phyloP scores from a whole-genome alignment of 37 sponge, comb jelly and placozoan genomes.

The Ianthella basta region DNA sequence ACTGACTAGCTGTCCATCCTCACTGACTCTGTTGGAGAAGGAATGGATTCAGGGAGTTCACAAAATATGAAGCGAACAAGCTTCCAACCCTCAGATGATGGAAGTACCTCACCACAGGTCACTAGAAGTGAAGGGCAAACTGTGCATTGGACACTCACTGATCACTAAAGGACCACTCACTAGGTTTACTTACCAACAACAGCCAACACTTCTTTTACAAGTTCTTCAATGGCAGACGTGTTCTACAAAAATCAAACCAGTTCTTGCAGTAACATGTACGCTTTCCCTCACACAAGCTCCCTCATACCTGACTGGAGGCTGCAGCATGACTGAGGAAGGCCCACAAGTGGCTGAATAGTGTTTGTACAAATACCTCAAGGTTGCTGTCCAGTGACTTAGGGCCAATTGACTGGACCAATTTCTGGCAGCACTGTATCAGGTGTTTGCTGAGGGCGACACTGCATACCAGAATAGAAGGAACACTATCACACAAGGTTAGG shows the following conservation, averaged over 20 bases:
- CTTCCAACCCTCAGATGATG: neutral
- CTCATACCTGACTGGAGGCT: neutral
- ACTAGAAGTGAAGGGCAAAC: neutral
- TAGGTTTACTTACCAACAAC: neutral
- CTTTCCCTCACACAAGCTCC: no score
- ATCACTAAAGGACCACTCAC: no score
- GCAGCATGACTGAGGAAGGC: neutral
- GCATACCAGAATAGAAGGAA: no score
- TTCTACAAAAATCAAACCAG: neutral
- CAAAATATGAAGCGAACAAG: slow-evolving; percentile 8
- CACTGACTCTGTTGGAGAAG: slow-evolving; percentile 17
- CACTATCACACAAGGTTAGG: no score
- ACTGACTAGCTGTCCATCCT: neutral
- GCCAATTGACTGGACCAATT: neutral
- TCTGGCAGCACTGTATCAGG: no score
- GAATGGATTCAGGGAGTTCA: neutral
- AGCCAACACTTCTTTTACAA: neutral
- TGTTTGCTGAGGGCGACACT: no score
- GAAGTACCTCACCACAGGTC: slow-evolving; percentile 1
- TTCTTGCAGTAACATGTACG: no score
- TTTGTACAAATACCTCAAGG: slow-evolving; percentile 63
- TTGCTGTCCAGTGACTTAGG: slow-evolving; percentile 4
- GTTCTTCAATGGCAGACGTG: neutral
- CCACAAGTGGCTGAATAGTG: slow-evolving; percentile 44
- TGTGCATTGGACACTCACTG: neutral